phyloP scores from a whole-genome alignment of 2,113 vertebrate genomes.

The Otus sunia region DNA sequence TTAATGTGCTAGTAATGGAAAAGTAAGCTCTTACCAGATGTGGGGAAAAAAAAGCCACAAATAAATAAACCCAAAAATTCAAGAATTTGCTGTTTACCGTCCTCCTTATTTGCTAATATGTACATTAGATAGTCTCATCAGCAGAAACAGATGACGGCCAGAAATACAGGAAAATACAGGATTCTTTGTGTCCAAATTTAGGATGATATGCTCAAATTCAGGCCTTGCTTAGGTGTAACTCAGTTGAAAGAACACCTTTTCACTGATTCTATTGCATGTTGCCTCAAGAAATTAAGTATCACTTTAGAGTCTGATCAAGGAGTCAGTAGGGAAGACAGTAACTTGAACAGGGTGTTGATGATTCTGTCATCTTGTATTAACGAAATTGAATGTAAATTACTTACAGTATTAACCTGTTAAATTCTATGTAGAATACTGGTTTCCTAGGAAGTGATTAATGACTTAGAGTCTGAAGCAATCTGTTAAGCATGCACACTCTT shows the following conservation, averaged over 20 bases:
- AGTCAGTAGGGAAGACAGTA: neutral
- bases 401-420: neutral
- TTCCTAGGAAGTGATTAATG: constrained; percentile 4
- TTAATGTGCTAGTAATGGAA: neutral
- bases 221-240: neutral
- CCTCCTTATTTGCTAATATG: neutral
- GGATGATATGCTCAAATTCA: neutral
- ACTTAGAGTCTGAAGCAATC: neutral
- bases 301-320: neutral
- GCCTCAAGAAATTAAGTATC: neutral
- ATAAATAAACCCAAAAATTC: neutral
- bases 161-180: neutral
- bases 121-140: accelerated
- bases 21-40: neutral
- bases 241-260: neutral
- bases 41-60: accelerated
- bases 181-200: neutral
- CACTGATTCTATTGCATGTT: neutral
- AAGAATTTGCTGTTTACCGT: neutral
- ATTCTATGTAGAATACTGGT: neutral
- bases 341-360: neutral
- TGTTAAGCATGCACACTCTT: neutral
- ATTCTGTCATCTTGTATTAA: neutral
- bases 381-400: neutral
- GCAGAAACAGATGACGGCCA: neutral